Percentiles rank a stretch among this genome's conserved stretches.
These are phyloP conservation scores for Isoperla grammatica DNA, from an alignment of 2,888 invertebrate species.

Conservation along the genomic window DNA sequence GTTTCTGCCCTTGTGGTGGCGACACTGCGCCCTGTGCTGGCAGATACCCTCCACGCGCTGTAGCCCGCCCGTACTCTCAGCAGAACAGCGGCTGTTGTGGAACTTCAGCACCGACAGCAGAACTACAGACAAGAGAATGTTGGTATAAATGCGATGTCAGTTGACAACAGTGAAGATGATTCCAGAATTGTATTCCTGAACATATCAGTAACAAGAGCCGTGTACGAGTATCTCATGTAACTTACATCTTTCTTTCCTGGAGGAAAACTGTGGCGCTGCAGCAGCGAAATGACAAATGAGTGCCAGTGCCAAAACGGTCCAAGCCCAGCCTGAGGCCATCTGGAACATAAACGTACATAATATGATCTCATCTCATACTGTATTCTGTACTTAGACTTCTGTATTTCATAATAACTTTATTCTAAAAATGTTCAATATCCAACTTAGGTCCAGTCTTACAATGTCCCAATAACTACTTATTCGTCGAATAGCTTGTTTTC, in stretches of 20 bases:
- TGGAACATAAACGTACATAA: background rate
- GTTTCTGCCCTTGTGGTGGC: constrained; percentile 50
- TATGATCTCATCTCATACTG: too few relatives aligned
- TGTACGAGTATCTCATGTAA: too few relatives aligned
- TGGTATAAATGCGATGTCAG: too few relatives aligned
- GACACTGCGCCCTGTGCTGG: constrained; percentile 49
- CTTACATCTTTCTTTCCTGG: constrained; percentile 6
- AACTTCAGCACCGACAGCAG: constrained; percentile 15
- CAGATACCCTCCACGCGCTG: constrained; percentile 44
- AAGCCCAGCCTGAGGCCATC: background rate
- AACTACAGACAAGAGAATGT: constrained; percentile 3
- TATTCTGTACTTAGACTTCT: too few relatives aligned
- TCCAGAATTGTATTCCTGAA: background rate
- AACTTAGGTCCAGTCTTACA: too few relatives aligned
- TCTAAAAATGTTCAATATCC: too few relatives aligned
- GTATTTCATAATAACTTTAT: too few relatives aligned
- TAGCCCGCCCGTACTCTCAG: background rate
- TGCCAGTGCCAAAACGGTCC: background rate
- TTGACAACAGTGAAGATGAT: background rate
- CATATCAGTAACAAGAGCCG: too few relatives aligned
- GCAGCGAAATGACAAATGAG: background rate
- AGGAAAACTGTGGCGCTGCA: background rate
- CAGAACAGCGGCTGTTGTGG: constrained; percentile 7
- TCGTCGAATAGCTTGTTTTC: too few relatives aligned
- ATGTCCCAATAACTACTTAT: too few relatives aligned